These are phyloP conservation scores for Epinephelus cyanopodus DNA, from an alignment of 2,113 vertebrate genomes.

Conservation along the genomic window DNA sequence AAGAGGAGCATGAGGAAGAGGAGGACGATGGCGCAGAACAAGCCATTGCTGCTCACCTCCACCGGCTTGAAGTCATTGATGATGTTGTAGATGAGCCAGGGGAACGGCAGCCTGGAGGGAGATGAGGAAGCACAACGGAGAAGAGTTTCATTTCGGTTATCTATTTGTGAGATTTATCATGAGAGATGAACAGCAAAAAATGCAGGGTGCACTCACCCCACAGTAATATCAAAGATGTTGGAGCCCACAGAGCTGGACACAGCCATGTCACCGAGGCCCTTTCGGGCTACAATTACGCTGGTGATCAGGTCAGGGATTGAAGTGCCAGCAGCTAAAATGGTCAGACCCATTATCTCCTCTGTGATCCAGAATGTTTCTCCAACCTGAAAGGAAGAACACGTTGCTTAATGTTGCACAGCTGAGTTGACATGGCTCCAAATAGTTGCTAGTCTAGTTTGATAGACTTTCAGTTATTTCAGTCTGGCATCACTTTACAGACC, in stretches of 20 bases:
- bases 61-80: conserved; percentile 77
- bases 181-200: background rate
- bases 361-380: conserved; percentile 86
- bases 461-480: background rate
- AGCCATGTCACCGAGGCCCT: conserved; percentile 87
- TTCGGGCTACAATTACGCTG: conserved; percentile 85
- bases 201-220: conserved; percentile 79
- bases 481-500: background rate
- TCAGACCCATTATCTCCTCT: conserved; percentile 86
- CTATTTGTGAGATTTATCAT: too few species aligned
- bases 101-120: conserved; percentile 80
- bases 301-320: conserved; percentile 87
- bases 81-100: conserved; percentile 81
- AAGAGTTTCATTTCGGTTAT: background rate
- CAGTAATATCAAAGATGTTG: conserved; percentile 87
- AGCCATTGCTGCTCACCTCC: conserved; percentile 84
- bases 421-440: background rate
- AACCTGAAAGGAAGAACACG: conserved; percentile 68
- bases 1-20: conserved; percentile 88
- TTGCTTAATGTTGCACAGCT: background rate
- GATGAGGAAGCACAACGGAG: background rate
- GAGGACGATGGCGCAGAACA: conserved; percentile 87
- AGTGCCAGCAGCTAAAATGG: conserved; percentile 85
- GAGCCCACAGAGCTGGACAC: conserved; percentile 87
- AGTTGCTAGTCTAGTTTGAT: background rate